Percentiles rank a stretch among this genome's conserved stretches.
Conservation (phyloP, 2,113 vertebrate genomes). For the Hydrochoerus hydrochaeris region DNA sequence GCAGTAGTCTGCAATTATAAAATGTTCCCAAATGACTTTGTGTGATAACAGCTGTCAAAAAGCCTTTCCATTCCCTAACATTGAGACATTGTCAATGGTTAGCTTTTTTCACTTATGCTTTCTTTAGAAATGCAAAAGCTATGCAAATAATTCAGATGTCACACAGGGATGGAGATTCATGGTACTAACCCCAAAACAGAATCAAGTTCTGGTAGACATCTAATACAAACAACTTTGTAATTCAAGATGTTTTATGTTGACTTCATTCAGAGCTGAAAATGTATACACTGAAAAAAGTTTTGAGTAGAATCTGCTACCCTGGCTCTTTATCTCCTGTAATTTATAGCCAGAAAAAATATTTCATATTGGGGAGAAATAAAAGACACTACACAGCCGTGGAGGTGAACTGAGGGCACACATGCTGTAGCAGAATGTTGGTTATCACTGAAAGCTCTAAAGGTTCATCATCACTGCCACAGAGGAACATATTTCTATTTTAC, state of each 20-base stretch:
- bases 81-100: neutral
- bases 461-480: neutral
- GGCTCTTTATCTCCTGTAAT: neutral
- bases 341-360: neutral
- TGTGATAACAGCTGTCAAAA: neutral
- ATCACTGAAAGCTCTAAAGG: neutral
- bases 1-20: neutral
- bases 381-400: neutral
- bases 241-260: neutral
- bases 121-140: neutral
- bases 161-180: neutral
- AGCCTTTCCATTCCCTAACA: neutral
- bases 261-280: conserved; percentile 41
- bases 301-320: neutral
- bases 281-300: neutral
- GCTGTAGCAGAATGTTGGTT: neutral
- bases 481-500: neutral
- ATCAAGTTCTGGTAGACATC: neutral
- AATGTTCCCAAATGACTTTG: neutral
- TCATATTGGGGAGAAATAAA: neutral
- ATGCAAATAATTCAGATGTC: neutral
- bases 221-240: neutral
- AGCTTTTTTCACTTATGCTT: neutral
- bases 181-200: neutral
- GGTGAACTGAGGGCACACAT: neutral